Percentiles rank a stretch among this genome's conserved stretches.
These are phyloP conservation scores for Anoplophora glabripennis DNA, from an alignment of 1,140 invertebrate species.

Conservation along the genomic window DNA sequence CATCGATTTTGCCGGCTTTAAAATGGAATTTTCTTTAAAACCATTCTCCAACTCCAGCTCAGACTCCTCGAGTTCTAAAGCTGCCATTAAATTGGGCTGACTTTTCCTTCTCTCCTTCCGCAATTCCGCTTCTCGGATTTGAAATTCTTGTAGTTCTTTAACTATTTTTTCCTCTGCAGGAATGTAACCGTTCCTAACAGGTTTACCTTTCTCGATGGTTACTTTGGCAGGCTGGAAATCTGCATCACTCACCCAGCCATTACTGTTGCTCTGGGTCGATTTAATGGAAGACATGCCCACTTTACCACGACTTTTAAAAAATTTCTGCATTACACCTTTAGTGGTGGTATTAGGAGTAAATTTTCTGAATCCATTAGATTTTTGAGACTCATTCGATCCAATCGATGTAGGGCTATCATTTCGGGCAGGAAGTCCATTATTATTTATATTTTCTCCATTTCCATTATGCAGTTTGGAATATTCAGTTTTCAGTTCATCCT, in stretches of 20 bases:
- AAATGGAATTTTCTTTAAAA: slow-evolving; percentile 6
- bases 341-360: slow-evolving; percentile 37
- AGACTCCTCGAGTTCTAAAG: slow-evolving; percentile 30
- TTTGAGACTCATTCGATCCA: slow-evolving; percentile 13
- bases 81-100: slow-evolving; percentile 40
- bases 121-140: slow-evolving; percentile 41
- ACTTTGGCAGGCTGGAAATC: slow-evolving; percentile 39
- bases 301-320: slow-evolving; percentile 45
- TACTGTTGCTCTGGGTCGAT: slow-evolving; percentile 13
- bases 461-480: slow-evolving; percentile 9
- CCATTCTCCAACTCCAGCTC: slow-evolving; percentile 25
- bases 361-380: slow-evolving; percentile 24
- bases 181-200: slow-evolving; percentile 42
- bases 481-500: slow-evolving; percentile 41
- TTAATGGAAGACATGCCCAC: slow-evolving; percentile 22
- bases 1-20: slow-evolving; percentile 41
- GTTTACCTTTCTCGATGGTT: slow-evolving; percentile 33
- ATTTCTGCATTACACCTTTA: slow-evolving; percentile 48
- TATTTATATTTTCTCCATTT: slow-evolving; percentile 5
- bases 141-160: slow-evolving; percentile 43
- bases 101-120: slow-evolving; percentile 40
- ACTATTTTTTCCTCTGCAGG: slow-evolving; percentile 44
- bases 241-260: slow-evolving; percentile 22
- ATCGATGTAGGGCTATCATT: slow-evolving; percentile 4
- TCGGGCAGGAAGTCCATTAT: neutral